Evolutionary conservation across 2,888 invertebrate species (phyloP).

Genomic region (Phortica okadai): DNA sequence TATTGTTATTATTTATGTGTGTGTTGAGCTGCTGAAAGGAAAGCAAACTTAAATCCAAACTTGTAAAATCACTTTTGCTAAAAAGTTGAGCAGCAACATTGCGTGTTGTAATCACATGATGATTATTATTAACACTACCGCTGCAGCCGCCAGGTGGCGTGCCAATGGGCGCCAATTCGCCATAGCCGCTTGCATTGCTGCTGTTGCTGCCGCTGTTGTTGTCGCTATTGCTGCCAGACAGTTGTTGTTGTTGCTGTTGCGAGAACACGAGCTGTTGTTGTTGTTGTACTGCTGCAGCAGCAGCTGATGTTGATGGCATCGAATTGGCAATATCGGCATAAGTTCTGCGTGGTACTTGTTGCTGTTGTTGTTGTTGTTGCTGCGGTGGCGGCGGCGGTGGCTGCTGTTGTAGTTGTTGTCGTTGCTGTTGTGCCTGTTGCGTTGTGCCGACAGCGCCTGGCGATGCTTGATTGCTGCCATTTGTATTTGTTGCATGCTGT

Average conservation of each 20-base stretch:
- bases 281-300: constrained; percentile 48
- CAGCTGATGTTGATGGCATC: constrained; percentile 60
- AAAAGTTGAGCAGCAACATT: constrained; percentile 43
- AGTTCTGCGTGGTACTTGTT: constrained; percentile 46
- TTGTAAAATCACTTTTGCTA: constrained; percentile 47
- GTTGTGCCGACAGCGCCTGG: background rate
- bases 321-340: constrained; percentile 64
- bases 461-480: background rate
- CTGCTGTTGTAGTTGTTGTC: constrained; percentile 38
- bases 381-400: constrained; percentile 47
- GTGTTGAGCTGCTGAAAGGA: constrained; percentile 40
- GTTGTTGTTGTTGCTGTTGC: constrained; percentile 5
- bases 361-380: background rate
- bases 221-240: constrained; percentile 17
- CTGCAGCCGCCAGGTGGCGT: constrained; percentile 40
- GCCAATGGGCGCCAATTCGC: constrained; percentile 47
- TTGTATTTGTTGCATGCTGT: constrained; percentile 5
- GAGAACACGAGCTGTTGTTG: constrained; percentile 41
- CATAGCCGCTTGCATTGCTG: constrained; percentile 9
- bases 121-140: constrained; percentile 28
- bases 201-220: background rate
- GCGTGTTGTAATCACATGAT: constrained; percentile 12
- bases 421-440: background rate
- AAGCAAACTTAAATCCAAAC: constrained; percentile 48
- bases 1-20: constrained; percentile 28